These are phyloP conservation scores for Anas bernieri DNA, from an alignment of 2,797 vertebrate genomes.

Conservation along the genomic window DNA sequence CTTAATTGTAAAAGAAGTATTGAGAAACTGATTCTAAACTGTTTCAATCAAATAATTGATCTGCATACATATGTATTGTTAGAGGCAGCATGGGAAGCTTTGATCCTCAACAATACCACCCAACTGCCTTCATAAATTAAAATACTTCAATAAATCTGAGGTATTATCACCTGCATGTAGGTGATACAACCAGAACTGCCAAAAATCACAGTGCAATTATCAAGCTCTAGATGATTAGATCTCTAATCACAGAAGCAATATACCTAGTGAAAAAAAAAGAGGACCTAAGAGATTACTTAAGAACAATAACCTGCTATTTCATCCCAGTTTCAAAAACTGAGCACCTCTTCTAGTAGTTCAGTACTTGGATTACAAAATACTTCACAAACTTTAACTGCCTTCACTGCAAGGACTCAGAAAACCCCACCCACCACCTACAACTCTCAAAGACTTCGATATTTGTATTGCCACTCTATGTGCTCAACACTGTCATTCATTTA, in stretches of 20 bases:
- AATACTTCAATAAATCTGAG: not conserved
- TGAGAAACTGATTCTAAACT: not conserved
- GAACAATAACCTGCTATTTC: not conserved
- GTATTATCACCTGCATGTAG: not conserved
- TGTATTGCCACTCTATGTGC: not conserved
- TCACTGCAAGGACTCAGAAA: not conserved
- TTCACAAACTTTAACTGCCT: not conserved
- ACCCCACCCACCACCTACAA: not conserved
- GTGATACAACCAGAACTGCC: not conserved
- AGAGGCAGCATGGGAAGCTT: not conserved
- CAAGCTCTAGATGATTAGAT: not conserved
- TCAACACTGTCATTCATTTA: not conserved
- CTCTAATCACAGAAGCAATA: not conserved
- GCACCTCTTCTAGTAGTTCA: not conserved
- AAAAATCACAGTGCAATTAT: accelerated
- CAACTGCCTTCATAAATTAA: not conserved
- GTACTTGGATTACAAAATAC: not conserved
- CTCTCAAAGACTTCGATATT: not conserved
- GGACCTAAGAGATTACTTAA: not conserved
- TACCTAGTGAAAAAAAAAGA: not conserved
- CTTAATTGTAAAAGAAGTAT: not conserved
- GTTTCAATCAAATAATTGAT: not conserved
- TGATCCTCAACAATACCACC: not conserved
- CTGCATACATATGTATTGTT: not conserved
- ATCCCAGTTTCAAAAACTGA: not conserved